A percentile compares a stretch with the other conserved stretches of the same genome.
These are phyloP conservation scores for Caranx ignobilis DNA, from an alignment of 2,113 vertebrate genomes.

Conservation along the genomic window DNA sequence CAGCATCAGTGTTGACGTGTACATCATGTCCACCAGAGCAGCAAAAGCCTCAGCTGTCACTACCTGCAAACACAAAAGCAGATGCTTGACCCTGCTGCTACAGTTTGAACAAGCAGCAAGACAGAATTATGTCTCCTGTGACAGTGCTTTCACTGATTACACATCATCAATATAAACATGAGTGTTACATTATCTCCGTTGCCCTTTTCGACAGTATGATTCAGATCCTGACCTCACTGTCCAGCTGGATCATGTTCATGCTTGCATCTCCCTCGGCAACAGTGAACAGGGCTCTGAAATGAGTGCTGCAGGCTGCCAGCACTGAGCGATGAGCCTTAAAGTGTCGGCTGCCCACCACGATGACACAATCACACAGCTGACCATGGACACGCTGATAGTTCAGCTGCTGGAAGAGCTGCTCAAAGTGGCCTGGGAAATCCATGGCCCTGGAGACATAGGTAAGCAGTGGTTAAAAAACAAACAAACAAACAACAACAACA, in stretches of 20 bases:
- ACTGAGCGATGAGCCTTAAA: conserved; percentile 98
- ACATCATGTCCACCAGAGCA: conserved; percentile 98
- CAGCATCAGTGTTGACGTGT: conserved; percentile 96
- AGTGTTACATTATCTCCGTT: neutral
- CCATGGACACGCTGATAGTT: conserved; percentile 96
- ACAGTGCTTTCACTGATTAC: too few relatives aligned
- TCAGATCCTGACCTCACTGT: conserved; percentile 86
- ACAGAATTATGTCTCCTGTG: neutral
- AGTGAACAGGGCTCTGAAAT: conserved; percentile 95
- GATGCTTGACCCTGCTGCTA: neutral
- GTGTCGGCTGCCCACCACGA: conserved; percentile 94
- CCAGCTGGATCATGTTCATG: conserved; percentile 98
- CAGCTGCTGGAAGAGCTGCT: conserved; percentile 97
- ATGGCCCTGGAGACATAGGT: conserved; percentile 84
- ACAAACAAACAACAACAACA: neutral
- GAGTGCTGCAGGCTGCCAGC: conserved; percentile 96
- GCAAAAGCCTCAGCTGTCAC: conserved; percentile 97
- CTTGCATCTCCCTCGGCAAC: conserved; percentile 93
- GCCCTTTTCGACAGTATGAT: neutral
- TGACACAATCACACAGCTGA: conserved; percentile 96
- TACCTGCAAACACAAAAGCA: conserved; percentile 72
- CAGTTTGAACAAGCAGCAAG: neutral
- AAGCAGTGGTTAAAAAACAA: neutral
- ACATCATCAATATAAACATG: neutral
- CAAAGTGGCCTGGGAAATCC: conserved; percentile 99